A percentile compares a stretch with the other conserved stretches of the same genome.
Evolutionary conservation across 53 echinoderm and acorn worm species (phyloP).

Genomic region (Crossaster papposus): DNA sequence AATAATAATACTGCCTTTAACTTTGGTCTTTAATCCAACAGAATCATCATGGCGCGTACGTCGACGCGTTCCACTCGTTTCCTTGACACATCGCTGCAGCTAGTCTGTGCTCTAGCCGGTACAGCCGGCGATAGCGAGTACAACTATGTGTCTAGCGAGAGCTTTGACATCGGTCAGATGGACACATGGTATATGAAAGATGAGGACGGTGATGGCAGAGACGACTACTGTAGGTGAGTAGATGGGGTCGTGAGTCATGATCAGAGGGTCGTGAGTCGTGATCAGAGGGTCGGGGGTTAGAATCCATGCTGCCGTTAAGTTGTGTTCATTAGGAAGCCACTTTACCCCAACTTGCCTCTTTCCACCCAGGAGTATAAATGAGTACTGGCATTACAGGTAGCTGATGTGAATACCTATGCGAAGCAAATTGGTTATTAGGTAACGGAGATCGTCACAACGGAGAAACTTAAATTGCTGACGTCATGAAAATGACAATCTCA

Average conservation of each 20-base stretch:
- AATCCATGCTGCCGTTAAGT: no score
- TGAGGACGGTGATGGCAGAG: constrained; percentile 88
- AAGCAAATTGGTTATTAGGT: no score
- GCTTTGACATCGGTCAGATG: constrained; percentile 78
- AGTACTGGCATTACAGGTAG: no score
- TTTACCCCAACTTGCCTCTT: no score
- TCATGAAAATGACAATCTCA: no score
- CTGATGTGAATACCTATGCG: no score
- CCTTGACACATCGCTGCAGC: constrained; percentile 57
- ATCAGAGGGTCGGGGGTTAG: not conserved
- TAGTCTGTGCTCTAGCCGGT: constrained; percentile 88
- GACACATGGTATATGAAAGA: constrained; percentile 98
- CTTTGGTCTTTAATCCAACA: not conserved
- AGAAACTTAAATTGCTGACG: no score
- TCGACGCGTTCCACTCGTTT: constrained; percentile 46
- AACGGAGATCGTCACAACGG: no score
- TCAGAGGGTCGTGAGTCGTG: not conserved
- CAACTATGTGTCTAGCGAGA: constrained; percentile 79
- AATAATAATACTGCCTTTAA: no score
- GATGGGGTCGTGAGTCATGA: not conserved
- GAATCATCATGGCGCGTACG: constrained; percentile 35
- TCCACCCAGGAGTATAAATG: no score
- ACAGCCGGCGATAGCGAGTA: constrained; percentile 78
- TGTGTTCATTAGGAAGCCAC: no score
- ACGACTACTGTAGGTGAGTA: constrained; percentile 91